phyloP scores from a whole-genome alignment of 2,113 vertebrate genomes.

The Aramus guarauna region DNA sequence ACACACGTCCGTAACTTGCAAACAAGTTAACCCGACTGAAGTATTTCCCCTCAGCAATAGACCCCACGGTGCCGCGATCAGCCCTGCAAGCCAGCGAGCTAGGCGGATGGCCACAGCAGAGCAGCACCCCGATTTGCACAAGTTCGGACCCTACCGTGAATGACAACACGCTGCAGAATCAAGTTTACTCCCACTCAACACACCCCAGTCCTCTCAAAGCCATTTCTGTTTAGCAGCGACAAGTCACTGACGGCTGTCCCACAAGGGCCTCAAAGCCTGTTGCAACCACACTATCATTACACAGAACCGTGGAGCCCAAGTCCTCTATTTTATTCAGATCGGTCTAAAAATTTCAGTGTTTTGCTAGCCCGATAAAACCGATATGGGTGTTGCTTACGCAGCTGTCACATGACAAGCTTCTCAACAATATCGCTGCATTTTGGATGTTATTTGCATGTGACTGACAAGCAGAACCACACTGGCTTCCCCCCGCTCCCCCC shows the following conservation, averaged over 20 bases:
- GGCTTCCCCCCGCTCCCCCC: neutral
- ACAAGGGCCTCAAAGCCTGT: neutral
- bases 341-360: accelerated
- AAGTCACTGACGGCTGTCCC: neutral
- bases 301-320: neutral
- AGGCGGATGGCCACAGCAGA: neutral
- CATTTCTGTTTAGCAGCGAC: accelerated
- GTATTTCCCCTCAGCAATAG: too few species aligned
- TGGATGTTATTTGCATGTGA: neutral
- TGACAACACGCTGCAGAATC: accelerated
- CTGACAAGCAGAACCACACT: neutral
- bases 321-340: neutral
- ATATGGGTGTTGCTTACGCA: neutral
- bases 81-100: accelerated
- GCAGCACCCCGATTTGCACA: neutral
- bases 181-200: neutral
- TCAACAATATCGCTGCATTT: neutral
- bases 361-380: neutral
- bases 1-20: neutral
- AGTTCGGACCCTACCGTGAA: accelerated
- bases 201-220: neutral
- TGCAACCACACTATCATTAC: accelerated
- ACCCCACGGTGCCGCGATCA: accelerated
- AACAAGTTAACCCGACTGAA: accelerated
- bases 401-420: neutral